A percentile compares a stretch with the other conserved stretches of the same genome.
phyloP scores from a whole-genome alignment of 30 jellyfish, hydroid and myxozoan species.

The Aurelia aurita region DNA sequence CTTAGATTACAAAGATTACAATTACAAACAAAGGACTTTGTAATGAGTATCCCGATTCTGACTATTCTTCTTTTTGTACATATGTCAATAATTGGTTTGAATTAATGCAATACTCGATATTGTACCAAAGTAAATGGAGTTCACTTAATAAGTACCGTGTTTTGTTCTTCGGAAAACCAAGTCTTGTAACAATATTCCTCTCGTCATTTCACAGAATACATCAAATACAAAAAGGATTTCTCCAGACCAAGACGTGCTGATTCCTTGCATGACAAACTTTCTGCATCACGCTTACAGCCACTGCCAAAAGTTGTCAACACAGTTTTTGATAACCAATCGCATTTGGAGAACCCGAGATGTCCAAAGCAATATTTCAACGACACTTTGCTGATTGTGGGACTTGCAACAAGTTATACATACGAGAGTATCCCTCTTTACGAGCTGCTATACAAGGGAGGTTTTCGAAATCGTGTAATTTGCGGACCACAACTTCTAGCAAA shows the following conservation, averaged over 20 bases:
- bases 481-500: conserved; percentile 73
- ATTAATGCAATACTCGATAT: too few species aligned
- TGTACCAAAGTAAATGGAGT: too few species aligned
- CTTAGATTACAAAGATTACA: too few species aligned
- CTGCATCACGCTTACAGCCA: conserved; percentile 1
- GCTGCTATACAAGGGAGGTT: conserved; percentile 83
- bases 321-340: neutral
- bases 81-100: too few species aligned
- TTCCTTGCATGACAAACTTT: too few species aligned
- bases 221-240: conserved; percentile 20
- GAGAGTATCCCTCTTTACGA: conserved; percentile 93
- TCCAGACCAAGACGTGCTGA: conserved; percentile 13
- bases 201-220: conserved; percentile 21
- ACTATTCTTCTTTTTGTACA: too few species aligned
- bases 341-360: conserved; percentile 15
- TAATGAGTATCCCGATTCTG: too few species aligned
- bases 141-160: too few species aligned
- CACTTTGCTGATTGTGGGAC: conserved; percentile 69
- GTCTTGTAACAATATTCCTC: too few species aligned
- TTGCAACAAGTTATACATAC: conserved; percentile 77
- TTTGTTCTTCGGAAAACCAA: too few species aligned
- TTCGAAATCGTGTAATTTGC: conserved; percentile 75
- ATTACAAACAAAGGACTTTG: too few species aligned
- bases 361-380: conserved; percentile 63
- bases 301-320: conserved; percentile 32